Percentiles rank a stretch among this genome's conserved stretches.
These are phyloP conservation scores for Hydropsyche betteni DNA, from an alignment of 2,888 invertebrate species.

Conservation along the genomic window DNA sequence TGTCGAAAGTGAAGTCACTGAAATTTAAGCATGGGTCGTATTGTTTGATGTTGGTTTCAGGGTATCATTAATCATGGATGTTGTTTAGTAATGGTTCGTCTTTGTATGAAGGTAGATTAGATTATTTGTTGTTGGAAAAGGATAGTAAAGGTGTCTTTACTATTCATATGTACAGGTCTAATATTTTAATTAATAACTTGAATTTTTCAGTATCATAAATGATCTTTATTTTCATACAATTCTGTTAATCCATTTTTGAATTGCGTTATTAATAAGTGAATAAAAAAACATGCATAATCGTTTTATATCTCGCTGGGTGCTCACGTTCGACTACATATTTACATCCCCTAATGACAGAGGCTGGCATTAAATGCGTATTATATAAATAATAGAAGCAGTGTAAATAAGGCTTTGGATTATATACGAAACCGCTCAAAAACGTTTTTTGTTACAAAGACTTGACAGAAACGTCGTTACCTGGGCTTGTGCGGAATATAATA, in stretches of 20 bases:
- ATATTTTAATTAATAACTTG: too few species aligned
- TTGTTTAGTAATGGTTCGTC: not conserved
- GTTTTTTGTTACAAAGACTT: slow-evolving; percentile 1
- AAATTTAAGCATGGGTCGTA: slow-evolving; percentile 9
- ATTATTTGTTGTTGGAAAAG: too few species aligned
- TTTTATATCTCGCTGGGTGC: slow-evolving; percentile 16
- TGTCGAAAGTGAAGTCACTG: slow-evolving; percentile 58
- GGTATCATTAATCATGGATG: not conserved
- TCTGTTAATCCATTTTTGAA: too few species aligned
- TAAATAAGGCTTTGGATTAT: not conserved
- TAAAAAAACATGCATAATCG: slow-evolving; percentile 15
- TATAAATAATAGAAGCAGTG: not conserved
- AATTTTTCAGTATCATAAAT: too few species aligned
- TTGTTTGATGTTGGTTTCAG: too few species aligned
- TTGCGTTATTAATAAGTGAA: not conserved
- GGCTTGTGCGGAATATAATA: slow-evolving; percentile 9
- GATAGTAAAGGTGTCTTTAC: too few species aligned
- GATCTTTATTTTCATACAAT: too few species aligned
- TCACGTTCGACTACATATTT: not conserved
- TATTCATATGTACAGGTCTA: too few species aligned
- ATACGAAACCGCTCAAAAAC: not conserved
- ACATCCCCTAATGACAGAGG: slow-evolving; percentile 30
- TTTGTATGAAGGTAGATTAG: not conserved
- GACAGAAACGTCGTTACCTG: not conserved
- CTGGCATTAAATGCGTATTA: not conserved